Base-by-base conservation (phyloP, 2,113 vertebrate species). In the Eulemur rufifrons region DNA sequence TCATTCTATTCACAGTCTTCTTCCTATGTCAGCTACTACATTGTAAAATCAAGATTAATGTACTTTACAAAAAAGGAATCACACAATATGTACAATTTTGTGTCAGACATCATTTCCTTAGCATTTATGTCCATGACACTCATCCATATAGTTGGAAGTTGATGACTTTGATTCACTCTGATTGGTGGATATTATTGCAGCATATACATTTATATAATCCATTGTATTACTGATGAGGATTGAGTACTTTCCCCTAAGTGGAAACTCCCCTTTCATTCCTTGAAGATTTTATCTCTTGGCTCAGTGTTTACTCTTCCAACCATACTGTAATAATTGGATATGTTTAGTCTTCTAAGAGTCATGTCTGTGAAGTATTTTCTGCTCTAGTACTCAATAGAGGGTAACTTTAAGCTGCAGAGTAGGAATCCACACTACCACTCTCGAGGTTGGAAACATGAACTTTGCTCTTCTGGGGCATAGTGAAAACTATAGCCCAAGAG, bases 361-460 rank as follows among this genome's bases (percentile, higher is more conserved):
- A 27, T 18, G 14, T 13, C 39, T 73, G n/a, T 37, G n/a, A 18
- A 69, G 13, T 39, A 27, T 37, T 47, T 56, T 20, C 29, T 27
- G 23, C 45, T 73, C 15, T 3, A 21, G 29, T 37, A 81, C 14
- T 73, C 74, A 9, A 23, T 1, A 42, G 47, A 66, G 9, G 17
- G 14, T 10, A 64, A 73, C 25, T 13, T 45, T 4, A 5, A 12
- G 27, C 18, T 14, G 6, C n/a, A n/a, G n/a, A 2, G 34, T 25
- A 11, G 17, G 14, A 56, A 34, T 2, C 6, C 54, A 25, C 23
- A 8, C 17, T 25, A 32, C 4, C 5, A 6, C 10, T 29, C 23
- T 3, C 1, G 45, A 73, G 17, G 11, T 12, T 0, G 12, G 13
- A 9, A 34, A 3, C 0, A 25, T 0, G 15, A 64, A 37, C n/a